Conservation (phyloP, 1,140 invertebrate genomes). For the Leptopilina boulardi region DNA sequence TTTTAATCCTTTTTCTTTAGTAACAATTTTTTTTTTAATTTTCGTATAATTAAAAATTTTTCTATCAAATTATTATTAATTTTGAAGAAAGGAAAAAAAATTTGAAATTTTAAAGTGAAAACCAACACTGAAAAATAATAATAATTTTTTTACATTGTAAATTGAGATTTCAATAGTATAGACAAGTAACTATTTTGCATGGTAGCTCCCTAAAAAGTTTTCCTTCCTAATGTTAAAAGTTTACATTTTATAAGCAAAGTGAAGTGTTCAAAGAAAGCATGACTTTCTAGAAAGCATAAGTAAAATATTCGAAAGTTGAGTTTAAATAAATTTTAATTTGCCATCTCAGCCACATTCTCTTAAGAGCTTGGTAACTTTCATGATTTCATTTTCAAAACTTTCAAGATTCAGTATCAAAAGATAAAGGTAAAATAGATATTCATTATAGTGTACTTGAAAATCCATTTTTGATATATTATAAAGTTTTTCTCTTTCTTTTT, state of each 20-base stretch:
- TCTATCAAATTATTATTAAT: no score
- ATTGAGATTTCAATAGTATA: no score
- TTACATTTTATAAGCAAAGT: background rate
- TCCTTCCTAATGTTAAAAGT: background rate
- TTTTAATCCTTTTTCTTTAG: no score
- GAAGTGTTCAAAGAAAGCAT: background rate
- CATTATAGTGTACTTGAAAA: background rate
- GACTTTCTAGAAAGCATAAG: background rate
- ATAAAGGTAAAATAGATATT: background rate
- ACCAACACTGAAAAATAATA: no score
- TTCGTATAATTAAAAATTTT: no score
- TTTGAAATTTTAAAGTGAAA: no score
- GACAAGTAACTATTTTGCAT: no score
- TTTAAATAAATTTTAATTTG: conserved; percentile 3
- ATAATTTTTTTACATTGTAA: no score
- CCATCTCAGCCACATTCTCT: conserved; percentile 11
- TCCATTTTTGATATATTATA: background rate
- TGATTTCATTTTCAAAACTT: background rate
- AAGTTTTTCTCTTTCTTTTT: no score
- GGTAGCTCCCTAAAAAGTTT: background rate
- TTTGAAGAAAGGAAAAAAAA: no score
- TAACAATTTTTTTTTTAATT: no score
- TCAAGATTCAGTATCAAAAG: background rate
- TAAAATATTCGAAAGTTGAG: conserved; percentile 1
- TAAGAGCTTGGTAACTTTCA: background rate